phyloP scores from a whole-genome alignment of 2,113 vertebrate genomes.

The Accipiter virgatus region DNA sequence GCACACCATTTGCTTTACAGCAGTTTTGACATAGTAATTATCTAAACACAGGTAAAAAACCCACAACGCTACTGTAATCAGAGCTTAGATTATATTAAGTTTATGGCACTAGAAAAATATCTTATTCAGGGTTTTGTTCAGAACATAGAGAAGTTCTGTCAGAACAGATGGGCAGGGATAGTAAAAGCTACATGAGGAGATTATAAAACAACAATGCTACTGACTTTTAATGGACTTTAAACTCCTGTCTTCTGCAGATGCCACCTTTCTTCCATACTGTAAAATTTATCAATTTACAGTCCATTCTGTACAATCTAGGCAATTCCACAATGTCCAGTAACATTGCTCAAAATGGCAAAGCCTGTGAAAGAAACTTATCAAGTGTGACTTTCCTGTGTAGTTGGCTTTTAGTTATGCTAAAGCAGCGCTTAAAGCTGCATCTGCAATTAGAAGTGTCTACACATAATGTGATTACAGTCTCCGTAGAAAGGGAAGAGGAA shows the following conservation, averaged over 20 bases:
- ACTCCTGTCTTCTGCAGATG: neutral
- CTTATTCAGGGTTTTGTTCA: constrained; percentile 23
- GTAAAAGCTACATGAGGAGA: neutral
- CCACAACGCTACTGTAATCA: neutral
- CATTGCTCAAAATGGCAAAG: neutral
- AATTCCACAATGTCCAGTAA: neutral
- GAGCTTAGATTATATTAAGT: neutral
- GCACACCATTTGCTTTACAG: neutral
- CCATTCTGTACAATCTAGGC: neutral
- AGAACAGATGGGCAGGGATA: constrained; percentile 43
- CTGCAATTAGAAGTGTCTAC: neutral
- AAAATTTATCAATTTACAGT: neutral
- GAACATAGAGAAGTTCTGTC: neutral
- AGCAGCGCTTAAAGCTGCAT: neutral
- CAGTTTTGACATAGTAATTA: neutral
- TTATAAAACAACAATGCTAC: neutral
- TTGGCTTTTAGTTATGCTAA: neutral
- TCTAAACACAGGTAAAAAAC: constrained; percentile 28
- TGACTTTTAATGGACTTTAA: constrained; percentile 20
- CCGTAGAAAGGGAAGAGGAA: neutral
- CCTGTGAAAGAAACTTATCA: neutral
- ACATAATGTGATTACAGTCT: neutral
- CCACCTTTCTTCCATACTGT: neutral
- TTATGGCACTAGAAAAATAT: constrained; percentile 10
- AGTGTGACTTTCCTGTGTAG: neutral